These are phyloP conservation scores for Spodoptera frugiperda DNA, from an alignment of 1,140 invertebrate genomes.

Conservation along the genomic window DNA sequence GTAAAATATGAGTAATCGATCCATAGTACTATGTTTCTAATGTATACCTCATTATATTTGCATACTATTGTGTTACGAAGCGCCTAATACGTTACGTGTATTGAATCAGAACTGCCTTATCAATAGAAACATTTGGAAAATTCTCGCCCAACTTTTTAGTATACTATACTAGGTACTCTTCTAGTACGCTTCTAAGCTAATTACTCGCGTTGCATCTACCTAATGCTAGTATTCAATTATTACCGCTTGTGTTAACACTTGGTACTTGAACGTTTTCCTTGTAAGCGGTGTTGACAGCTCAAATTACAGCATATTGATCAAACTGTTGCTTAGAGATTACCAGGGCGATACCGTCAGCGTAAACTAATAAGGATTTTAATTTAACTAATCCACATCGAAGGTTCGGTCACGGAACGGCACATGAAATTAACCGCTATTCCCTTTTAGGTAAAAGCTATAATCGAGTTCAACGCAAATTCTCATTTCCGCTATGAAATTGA, in stretches of 20 bases:
- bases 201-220: neutral
- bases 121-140: no score
- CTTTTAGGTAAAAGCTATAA: neutral
- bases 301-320: conserved; percentile 35
- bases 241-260: conserved; percentile 21
- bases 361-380: conserved; percentile 26
- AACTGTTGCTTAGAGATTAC: conserved; percentile 29
- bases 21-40: no score
- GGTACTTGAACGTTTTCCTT: conserved; percentile 11
- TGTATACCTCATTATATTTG: no score
- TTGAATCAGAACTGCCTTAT: no score
- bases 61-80: no score
- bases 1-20: no score
- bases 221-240: conserved; percentile 19
- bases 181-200: no score
- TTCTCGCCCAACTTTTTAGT: no score
- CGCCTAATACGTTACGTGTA: no score
- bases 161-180: no score
- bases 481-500: conserved; percentile 35
- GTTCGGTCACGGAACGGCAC: neutral
- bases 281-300: conserved; percentile 23
- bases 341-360: conserved; percentile 23
- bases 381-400: conserved; percentile 8
- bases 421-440: neutral
- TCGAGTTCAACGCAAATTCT: neutral